Conservation (phyloP, 2,888 invertebrate species). For the Carpatolechia fugitivella region DNA sequence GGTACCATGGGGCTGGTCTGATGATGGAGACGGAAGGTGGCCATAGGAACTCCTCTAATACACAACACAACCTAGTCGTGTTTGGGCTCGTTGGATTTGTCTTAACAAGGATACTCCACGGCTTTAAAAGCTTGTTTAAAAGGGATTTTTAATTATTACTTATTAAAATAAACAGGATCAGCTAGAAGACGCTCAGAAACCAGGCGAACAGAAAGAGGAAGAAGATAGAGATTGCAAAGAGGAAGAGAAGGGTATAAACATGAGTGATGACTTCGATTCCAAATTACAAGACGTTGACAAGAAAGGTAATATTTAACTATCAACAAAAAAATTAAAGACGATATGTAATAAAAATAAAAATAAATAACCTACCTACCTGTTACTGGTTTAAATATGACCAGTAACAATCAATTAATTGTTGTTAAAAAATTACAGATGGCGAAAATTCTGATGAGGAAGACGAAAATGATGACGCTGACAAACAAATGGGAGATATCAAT, state of each 20-base stretch:
- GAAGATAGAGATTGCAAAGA: conserved; percentile 90
- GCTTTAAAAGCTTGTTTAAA: no score
- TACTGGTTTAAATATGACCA: no score
- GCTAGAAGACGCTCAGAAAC: conserved; percentile 90
- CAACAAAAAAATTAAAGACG: background rate
- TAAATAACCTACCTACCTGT: no score
- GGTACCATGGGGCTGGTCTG: no score
- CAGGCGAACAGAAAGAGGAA: conserved; percentile 87
- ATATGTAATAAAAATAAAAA: no score
- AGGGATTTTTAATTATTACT: no score
- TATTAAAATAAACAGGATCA: conserved; percentile 85
- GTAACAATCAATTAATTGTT: no score
- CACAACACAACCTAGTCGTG: no score
- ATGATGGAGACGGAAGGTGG: no score
- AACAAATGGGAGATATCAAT: conserved; percentile 97
- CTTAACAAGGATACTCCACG: no score
- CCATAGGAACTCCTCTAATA: no score
- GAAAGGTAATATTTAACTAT: conserved; percentile 76
- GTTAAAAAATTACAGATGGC: conserved; percentile 64
- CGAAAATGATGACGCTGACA: conserved; percentile 88
- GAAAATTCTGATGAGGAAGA: conserved; percentile 82
- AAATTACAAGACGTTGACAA: conserved; percentile 89
- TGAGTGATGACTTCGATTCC: conserved; percentile 97
- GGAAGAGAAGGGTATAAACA: conserved; percentile 95
- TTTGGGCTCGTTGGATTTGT: no score